Evolutionary conservation across 2,888 invertebrate genomes (phyloP), one percentile per base, ranked within the genome.

Genomic region (Apotomis capreana): DNA sequence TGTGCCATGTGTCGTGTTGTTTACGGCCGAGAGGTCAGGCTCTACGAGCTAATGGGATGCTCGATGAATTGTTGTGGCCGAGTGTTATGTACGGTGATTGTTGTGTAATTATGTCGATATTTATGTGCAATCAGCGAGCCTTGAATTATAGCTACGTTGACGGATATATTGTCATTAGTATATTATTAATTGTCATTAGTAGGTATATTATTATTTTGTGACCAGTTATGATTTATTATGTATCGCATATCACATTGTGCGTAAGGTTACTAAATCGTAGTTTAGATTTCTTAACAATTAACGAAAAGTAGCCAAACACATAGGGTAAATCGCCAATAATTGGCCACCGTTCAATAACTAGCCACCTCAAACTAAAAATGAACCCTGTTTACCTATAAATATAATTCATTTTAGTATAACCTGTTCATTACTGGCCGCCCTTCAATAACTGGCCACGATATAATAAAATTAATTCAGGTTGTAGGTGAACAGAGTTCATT

Each of bases 1-100:
- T 68, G 68, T 62, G 71, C 62, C 54, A 51, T 59, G 61, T 62
- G 52, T 51, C 57, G 46, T 40, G 49, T 57, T 57, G 49, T 62
- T 57, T 57, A 49, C 46, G 60, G 10, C n/a, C 40, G 36, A 13
- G n/a, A 69, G 62, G 13, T 40, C 37, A 57, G 54, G 49, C 26
- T 5, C 13, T 10, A 51, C 51, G 40, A 52, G 37, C 63, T 63
- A 63, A 54, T 63, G 52, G 54, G 44, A 55, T 15, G 40, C 54
- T 4, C 40, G 26, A 37, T 64, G 54, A 44, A 55, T 55, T 64
- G 64, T 44, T 64, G 54, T 55, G 63, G 54, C 37, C 37, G 37
- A 54, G 54, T 54, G 62, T 64, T 63, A 54, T 54, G 54, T 15
- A 64, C 44, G 26, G 64, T 64, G 44, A 44, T 64, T 44, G 40